Evolutionary conservation across 2,888 invertebrate species (phyloP), one percentile per base, ranked within the genome.

Genomic region (Cylloceria caligata): DNA sequence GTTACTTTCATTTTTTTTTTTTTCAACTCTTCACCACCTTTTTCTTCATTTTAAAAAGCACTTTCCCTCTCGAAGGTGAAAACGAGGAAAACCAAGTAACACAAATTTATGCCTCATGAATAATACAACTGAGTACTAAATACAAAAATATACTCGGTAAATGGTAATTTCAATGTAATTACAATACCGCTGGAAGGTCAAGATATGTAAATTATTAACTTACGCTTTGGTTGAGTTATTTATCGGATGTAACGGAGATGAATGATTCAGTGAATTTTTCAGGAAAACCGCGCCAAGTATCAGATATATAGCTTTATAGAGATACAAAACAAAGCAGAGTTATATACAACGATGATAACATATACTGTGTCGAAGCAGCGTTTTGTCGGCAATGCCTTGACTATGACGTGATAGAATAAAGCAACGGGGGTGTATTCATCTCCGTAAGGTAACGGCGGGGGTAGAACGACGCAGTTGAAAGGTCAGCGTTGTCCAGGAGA

Each of bases 401-500:
- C 42, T 21, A n/a, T 60, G 19, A 13, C 11, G 1, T 7, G 21
- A 11, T 21, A 11, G 39, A 21, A 11, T 6, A 42, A 13, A 24
- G 3, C 30, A 13, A 21, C 47, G 57, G 74, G 69, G 82, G 65
- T 74, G 75, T 65, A 79, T 79, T 75, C 82, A 27, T 69, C 47
- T 13, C 76, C 24, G n/a, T 67, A 27, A 47, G 34, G 47, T 13
- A 21, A 27, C 39, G 21, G 76, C 21, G 55, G 74, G 74, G 65
- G 65, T 75, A 72, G 74, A 82, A 68, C 74, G 78, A 67, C 55
- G 71, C 39, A 79, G 74, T 75, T 76, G 76, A 83, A 80, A 83
- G 82, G 82, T 83, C 82, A 83, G 75, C 82, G 67, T 60, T 80
- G 82, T 83, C 82, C 82, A 83, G 47, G 73, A 81, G 69, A 69